Percentiles rank a stretch among this genome's conserved stretches.
Evolutionary conservation across 2,888 invertebrate species (phyloP).

Genomic region (Mechanitis mazaeus): DNA sequence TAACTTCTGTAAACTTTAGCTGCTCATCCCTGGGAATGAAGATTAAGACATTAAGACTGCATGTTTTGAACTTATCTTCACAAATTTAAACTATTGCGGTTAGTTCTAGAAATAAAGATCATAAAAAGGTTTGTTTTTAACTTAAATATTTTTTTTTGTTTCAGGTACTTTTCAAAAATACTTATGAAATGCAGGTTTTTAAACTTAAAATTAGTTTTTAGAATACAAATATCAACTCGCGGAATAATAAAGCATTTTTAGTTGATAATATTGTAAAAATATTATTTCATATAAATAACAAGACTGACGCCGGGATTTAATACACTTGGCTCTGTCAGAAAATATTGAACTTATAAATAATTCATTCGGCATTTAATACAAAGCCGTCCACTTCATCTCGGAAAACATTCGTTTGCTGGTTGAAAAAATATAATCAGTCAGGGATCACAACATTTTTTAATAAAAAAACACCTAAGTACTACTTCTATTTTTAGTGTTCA

Average conservation of each 20-base stretch:
- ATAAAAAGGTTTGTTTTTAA: too few relatives aligned
- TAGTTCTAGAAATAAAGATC: too few relatives aligned
- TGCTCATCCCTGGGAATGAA: background rate
- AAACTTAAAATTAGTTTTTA: too few relatives aligned
- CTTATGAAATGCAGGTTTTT: too few relatives aligned
- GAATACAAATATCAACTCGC: too few relatives aligned
- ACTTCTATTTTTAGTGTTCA: too few relatives aligned
- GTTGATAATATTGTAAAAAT: background rate
- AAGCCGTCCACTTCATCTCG: conserved; percentile 16
- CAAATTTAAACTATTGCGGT: too few relatives aligned
- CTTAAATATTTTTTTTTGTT: background rate
- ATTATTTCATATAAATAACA: conserved; percentile 4
- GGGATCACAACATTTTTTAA: background rate
- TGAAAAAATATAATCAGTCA: conserved; percentile 8
- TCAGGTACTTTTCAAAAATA: background rate
- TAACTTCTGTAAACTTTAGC: background rate
- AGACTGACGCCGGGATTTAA: background rate
- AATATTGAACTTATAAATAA: conserved; percentile 26
- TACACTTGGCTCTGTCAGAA: conserved; percentile 15
- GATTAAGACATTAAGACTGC: too few relatives aligned
- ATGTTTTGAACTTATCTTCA: too few relatives aligned
- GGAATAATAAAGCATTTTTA: too few relatives aligned
- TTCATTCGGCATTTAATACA: conserved; percentile 24
- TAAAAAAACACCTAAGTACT: background rate
- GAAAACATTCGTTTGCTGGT: conserved; percentile 15